Percentiles rank a stretch among this genome's conserved stretches.
Conservation (phyloP, 2,113 vertebrate species). For the Aegotheles bennettii region DNA sequence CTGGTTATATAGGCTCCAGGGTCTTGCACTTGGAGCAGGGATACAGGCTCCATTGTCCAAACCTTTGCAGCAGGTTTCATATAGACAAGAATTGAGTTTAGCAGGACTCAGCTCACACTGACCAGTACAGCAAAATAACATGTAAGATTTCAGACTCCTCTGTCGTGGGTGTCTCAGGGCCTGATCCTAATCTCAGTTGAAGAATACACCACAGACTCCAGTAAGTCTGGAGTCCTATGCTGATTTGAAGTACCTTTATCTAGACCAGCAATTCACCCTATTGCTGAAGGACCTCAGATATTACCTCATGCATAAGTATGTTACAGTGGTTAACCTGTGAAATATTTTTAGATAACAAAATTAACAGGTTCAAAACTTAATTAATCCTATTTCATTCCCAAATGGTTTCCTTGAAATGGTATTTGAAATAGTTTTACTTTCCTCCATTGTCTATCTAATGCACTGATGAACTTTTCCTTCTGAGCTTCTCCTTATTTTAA, state of each 20-base stretch:
- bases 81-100: not conserved
- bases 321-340: not conserved
- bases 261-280: not conserved
- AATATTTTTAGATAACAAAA: constrained; percentile 52
- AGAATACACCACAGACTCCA: accelerated
- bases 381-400: constrained; percentile 38
- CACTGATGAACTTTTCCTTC: constrained; percentile 24
- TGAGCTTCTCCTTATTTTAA: constrained; percentile 17
- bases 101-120: not conserved
- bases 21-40: not conserved
- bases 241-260: not conserved
- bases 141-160: not conserved
- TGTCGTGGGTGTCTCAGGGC: not conserved
- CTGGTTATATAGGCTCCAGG: not conserved
- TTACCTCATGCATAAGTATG: not conserved
- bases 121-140: not conserved
- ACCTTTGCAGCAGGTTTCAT: not conserved
- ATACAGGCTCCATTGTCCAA: not conserved
- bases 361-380: constrained; percentile 27
- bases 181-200: not conserved
- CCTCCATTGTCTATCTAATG: constrained; percentile 31
- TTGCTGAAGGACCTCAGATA: not conserved
- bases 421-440: constrained; percentile 28
- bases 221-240: not conserved
- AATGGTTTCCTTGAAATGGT: constrained; percentile 28